A percentile compares a stretch with the other conserved stretches of the same genome.
phyloP scores from a whole-genome alignment of 2,797 vertebrate species.

The Coendou prehensilis region DNA sequence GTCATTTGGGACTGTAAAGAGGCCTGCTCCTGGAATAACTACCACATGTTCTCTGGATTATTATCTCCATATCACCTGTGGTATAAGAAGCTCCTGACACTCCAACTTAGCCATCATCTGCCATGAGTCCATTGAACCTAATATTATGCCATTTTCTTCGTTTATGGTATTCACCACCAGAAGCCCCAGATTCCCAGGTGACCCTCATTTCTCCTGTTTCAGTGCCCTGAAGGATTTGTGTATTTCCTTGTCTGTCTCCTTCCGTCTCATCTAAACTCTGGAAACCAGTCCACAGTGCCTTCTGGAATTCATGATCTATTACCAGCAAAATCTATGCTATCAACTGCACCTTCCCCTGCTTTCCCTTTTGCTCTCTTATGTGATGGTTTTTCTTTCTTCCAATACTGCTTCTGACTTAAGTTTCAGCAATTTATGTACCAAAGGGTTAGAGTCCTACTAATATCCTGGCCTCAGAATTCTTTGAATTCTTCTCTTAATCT shows the following conservation, averaged over 20 bases:
- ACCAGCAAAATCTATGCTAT: not conserved
- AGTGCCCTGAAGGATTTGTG: not conserved
- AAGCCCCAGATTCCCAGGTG: not conserved
- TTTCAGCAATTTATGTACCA: not conserved
- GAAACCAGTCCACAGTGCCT: not conserved
- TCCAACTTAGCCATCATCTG: not conserved
- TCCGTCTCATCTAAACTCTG: not conserved
- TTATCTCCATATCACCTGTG: not conserved
- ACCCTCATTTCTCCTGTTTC: not conserved
- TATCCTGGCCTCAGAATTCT: not conserved
- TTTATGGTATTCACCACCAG: not conserved
- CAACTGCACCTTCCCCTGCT: not conserved
- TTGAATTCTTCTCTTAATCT: conserved; percentile 35
- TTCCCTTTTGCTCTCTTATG: not conserved
- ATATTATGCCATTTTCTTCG: not conserved
- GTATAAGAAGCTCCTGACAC: not conserved
- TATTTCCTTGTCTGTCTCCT: not conserved
- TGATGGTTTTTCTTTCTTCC: not conserved
- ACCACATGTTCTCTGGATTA: not conserved
- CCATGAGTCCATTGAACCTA: not conserved
- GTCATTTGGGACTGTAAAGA: not conserved
- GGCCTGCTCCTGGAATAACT: not conserved
- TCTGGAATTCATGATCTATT: not conserved
- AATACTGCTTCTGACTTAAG: not conserved
- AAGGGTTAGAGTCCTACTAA: not conserved